Conservation (phyloP, 2,888 invertebrate genomes). For the Notodonta ziczac region DNA sequence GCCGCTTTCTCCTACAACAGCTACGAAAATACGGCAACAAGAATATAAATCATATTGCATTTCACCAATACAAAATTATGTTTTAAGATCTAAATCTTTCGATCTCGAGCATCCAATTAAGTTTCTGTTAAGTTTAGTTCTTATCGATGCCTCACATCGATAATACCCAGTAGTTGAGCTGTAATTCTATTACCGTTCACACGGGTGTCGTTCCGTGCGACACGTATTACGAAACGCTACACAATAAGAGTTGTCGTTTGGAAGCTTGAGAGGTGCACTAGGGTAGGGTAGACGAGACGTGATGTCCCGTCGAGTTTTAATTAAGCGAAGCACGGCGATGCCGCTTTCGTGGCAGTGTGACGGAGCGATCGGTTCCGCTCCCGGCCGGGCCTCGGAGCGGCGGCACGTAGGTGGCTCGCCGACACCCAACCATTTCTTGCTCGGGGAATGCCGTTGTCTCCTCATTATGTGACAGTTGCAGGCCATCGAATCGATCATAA, state of each 20-base stretch:
- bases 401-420: slow-evolving; percentile 76
- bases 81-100: slow-evolving; percentile 55
- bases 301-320: slow-evolving; percentile 79
- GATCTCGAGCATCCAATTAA: slow-evolving; percentile 66
- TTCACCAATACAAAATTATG: slow-evolving; percentile 42
- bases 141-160: slow-evolving; percentile 66
- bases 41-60: slow-evolving; percentile 15
- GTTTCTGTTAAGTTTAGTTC: slow-evolving; percentile 64
- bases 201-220: slow-evolving; percentile 53
- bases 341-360: slow-evolving; percentile 75
- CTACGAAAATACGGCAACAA: not conserved
- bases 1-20: slow-evolving; percentile 6
- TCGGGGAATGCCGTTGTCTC: slow-evolving; percentile 72
- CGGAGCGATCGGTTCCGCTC: slow-evolving; percentile 77
- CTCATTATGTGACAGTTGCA: slow-evolving; percentile 74
- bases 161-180: slow-evolving; percentile 67
- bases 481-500: slow-evolving; percentile 69
- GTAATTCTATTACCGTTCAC: slow-evolving; percentile 68
- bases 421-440: slow-evolving; percentile 75
- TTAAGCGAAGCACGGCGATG: slow-evolving; percentile 73
- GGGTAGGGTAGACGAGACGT: slow-evolving; percentile 63
- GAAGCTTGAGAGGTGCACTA: slow-evolving; percentile 58
- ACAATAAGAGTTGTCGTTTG: slow-evolving; percentile 70
- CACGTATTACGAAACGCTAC: slow-evolving; percentile 60
- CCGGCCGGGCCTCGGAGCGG: slow-evolving; percentile 46